Conservation (phyloP, 2,888 invertebrate genomes). For the Diaperis boleti region DNA sequence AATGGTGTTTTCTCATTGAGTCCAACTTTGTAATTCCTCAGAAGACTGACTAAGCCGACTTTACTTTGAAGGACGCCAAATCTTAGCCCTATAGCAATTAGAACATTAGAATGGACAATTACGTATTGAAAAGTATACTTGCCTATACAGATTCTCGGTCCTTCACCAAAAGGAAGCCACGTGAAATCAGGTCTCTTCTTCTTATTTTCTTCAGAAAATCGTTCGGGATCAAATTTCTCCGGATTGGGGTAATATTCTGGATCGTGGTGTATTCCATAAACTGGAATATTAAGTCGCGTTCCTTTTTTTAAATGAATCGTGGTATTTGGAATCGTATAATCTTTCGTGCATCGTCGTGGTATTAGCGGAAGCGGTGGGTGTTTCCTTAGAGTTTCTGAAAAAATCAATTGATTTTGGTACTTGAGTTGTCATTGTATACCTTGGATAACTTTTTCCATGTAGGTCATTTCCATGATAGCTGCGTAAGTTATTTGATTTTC, state of each 20-base stretch:
- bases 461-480: conserved; percentile 51
- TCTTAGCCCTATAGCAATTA: conserved; percentile 11
- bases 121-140: conserved; percentile 36
- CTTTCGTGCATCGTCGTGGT: conserved; percentile 46
- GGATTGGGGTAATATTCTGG: conserved; percentile 58
- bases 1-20: conserved; percentile 50
- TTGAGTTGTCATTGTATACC: conserved; percentile 43
- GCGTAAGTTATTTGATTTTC: conserved; percentile 50
- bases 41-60: conserved; percentile 38
- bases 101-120: background rate
- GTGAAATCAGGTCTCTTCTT: conserved; percentile 36
- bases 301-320: conserved; percentile 58
- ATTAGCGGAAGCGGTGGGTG: conserved; percentile 56
- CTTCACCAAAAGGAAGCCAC: conserved; percentile 48
- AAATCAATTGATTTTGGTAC: background rate
- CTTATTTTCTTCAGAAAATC: conserved; percentile 49
- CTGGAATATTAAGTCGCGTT: conserved; percentile 52
- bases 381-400: conserved; percentile 60
- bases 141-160: conserved; percentile 52
- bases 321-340: conserved; percentile 55
- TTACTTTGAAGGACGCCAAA: conserved; percentile 40
- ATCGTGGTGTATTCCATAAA: conserved; percentile 57
- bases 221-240: conserved; percentile 48
- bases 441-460: conserved; percentile 49
- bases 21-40: conserved; percentile 50